These are phyloP conservation scores for Nomia melanderi DNA, from an alignment of 1,140 invertebrate genomes.

Conservation along the genomic window DNA sequence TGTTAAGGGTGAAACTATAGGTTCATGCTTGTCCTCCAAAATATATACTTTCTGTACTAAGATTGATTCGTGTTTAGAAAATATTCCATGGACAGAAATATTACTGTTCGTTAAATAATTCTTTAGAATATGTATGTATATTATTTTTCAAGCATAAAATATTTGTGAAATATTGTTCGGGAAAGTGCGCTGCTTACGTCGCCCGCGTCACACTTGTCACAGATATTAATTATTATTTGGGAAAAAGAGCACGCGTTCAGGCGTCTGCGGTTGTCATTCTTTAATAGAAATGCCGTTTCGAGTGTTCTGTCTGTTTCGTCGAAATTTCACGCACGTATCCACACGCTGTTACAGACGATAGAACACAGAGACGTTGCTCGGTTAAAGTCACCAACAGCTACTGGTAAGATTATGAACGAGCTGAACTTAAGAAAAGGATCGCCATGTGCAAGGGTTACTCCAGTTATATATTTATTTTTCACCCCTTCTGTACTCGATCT, in stretches of 20 bases:
- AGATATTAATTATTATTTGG: conserved; percentile 37
- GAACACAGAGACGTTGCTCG: conserved; percentile 60
- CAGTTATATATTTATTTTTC: conserved; percentile 72
- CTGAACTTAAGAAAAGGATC: conserved; percentile 61
- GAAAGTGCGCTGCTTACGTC: not conserved
- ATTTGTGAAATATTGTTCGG: too few relatives aligned
- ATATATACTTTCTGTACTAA: too few relatives aligned
- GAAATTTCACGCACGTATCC: conserved; percentile 70
- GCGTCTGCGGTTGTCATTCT: conserved; percentile 46
- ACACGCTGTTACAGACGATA: conserved; percentile 64
- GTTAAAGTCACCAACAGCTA: conserved; percentile 69
- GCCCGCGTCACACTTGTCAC: not conserved
- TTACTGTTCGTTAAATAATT: too few relatives aligned
- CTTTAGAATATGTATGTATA: too few relatives aligned
- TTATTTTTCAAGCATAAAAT: too few relatives aligned
- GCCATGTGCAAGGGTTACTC: conserved; percentile 58
- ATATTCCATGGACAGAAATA: too few relatives aligned
- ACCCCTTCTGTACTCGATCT: conserved; percentile 52
- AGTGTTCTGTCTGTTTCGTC: conserved; percentile 50
- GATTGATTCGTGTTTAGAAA: too few relatives aligned
- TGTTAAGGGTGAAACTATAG: too few relatives aligned
- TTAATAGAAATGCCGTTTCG: conserved; percentile 54
- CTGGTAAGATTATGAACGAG: conserved; percentile 71
- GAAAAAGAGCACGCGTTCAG: conserved; percentile 8
- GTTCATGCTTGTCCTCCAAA: too few relatives aligned